Conservation (phyloP, 2,888 invertebrate species). For the Cheilosia soror region DNA sequence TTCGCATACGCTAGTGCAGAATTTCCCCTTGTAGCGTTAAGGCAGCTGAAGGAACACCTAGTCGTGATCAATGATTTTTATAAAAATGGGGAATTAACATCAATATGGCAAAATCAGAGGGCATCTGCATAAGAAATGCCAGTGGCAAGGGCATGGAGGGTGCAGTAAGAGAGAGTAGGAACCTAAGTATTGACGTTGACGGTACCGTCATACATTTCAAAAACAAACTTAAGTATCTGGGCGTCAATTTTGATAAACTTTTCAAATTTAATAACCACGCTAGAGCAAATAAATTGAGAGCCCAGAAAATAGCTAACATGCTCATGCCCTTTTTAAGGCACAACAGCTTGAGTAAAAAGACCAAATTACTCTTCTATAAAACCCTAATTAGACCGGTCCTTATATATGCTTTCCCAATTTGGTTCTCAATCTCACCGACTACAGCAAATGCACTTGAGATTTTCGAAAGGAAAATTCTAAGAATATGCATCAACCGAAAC, state of each 20-base stretch:
- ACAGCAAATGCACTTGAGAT: background rate
- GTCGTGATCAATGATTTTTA: too few species aligned
- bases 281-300: background rate
- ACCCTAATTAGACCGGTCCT: background rate
- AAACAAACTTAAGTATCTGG: slow-evolving; percentile 3
- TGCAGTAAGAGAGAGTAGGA: background rate
- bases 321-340: background rate
- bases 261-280: slow-evolving; percentile 15
- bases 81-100: background rate
- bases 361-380: background rate
- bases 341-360: background rate
- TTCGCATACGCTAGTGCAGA: background rate
- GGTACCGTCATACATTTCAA: background rate
- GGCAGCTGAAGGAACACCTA: too few species aligned
- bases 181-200: background rate
- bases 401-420: background rate
- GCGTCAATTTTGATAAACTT: background rate
- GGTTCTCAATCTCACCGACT: background rate
- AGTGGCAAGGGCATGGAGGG: background rate
- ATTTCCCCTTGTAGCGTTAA: too few species aligned
- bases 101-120: background rate
- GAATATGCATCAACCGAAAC: background rate
- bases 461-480: background rate
- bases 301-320: background rate
- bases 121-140: too few species aligned